phyloP scores from a whole-genome alignment of 2,797 vertebrate species.

The Oryzias dopingdopingensis region DNA sequence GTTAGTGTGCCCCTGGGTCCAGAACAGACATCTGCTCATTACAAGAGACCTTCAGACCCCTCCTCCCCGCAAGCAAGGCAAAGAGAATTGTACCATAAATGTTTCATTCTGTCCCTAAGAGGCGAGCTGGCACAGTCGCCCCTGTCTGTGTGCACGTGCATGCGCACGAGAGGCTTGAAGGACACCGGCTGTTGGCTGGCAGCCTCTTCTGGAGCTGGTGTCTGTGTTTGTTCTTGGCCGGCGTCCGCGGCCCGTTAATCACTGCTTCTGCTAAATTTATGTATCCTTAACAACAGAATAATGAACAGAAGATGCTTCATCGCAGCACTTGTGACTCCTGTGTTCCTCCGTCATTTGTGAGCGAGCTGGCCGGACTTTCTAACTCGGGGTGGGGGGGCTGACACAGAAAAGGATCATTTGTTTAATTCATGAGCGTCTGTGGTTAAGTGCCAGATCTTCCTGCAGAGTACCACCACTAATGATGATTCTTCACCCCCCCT shows the following conservation, averaged over 20 bases:
- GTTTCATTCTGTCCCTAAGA: conserved; percentile 73
- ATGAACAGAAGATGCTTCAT: conserved; percentile 76
- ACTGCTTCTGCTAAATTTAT: conserved; percentile 73
- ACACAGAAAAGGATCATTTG: conserved; percentile 76
- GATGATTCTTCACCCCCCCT: conserved; percentile 42
- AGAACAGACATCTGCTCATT: conserved; percentile 71
- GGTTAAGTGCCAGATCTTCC: conserved; percentile 74
- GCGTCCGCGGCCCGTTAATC: conserved; percentile 76
- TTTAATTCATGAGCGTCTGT: conserved; percentile 79
- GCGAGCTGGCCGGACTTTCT: conserved; percentile 48
- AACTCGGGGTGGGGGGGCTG: conserved; percentile 60
- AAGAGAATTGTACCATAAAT: conserved; percentile 68
- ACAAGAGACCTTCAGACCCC: conserved; percentile 70
- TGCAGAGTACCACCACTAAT: conserved; percentile 65
- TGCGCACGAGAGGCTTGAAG: conserved; percentile 58
- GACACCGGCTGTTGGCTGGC: conserved; percentile 70
- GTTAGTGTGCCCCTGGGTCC: conserved; percentile 49
- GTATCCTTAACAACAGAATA: conserved; percentile 72
- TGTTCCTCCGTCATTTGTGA: conserved; percentile 49
- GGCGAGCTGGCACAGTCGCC: conserved; percentile 50
- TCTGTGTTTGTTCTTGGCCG: conserved; percentile 70
- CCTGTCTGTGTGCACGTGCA: conserved; percentile 15
- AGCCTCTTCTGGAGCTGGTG: conserved; percentile 51
- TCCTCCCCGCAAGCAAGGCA: conserved; percentile 45
- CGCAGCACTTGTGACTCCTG: conserved; percentile 49